Evolutionary conservation across 2,888 invertebrate species (phyloP).

Genomic region (Apotomis capreana): DNA sequence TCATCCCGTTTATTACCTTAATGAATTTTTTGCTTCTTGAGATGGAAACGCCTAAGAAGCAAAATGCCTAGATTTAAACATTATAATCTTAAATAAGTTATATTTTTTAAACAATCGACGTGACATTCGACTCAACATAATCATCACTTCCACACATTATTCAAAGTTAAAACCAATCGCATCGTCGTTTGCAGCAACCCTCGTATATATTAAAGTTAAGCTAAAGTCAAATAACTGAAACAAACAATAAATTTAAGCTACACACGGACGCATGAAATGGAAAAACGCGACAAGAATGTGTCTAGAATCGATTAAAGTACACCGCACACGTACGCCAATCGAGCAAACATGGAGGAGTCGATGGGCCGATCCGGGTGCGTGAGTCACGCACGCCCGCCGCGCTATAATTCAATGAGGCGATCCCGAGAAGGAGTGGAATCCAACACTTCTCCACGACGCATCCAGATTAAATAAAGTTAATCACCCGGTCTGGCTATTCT

Average conservation of each 20-base stretch:
- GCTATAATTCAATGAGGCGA: constrained; percentile 77
- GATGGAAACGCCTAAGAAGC: not conserved
- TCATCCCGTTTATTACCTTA: constrained; percentile 47
- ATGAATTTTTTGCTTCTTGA: constrained; percentile 50
- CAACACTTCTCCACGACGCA: constrained; percentile 57
- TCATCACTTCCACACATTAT: too few relatives aligned
- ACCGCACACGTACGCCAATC: constrained; percentile 68
- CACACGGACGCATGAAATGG: constrained; percentile 51
- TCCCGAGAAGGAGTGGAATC: constrained; percentile 64
- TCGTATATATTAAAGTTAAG: not conserved
- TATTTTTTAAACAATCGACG: too few relatives aligned
- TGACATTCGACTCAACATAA: too few relatives aligned
- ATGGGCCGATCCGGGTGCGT: constrained; percentile 61
- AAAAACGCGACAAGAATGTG: constrained; percentile 64
- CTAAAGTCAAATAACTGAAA: not conserved
- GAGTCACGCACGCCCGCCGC: constrained; percentile 62
- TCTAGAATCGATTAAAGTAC: constrained; percentile 71
- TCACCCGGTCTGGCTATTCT: constrained; percentile 10
- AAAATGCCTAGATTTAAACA: too few relatives aligned
- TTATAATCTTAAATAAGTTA: too few relatives aligned
- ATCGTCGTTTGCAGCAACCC: too few relatives aligned
- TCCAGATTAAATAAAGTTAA: constrained; percentile 41
- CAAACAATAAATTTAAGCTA: constrained; percentile 50
- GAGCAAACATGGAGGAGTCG: constrained; percentile 71
- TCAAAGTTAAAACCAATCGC: too few relatives aligned